A percentile compares a stretch with the other conserved stretches of the same genome.
Conservation (phyloP, 2,113 vertebrate genomes). For the Campylomormyrus numenius region DNA sequence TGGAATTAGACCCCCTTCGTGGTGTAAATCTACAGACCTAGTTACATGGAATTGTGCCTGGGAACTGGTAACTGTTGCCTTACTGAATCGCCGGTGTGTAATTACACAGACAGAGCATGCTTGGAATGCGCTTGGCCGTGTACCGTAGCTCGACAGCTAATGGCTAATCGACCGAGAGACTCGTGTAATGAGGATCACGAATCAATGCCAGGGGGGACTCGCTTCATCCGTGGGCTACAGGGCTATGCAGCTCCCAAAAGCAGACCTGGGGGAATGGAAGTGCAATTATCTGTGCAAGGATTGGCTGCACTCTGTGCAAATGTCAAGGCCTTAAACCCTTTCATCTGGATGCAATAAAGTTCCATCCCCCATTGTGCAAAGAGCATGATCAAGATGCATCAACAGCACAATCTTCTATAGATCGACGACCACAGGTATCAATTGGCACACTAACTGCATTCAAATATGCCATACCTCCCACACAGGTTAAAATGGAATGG, state of each 20-base stretch:
- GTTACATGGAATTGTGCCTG: background rate
- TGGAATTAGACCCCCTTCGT: background rate
- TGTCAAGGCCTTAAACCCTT: background rate
- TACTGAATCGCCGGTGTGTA: background rate
- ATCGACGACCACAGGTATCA: background rate
- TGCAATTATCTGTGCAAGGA: constrained; percentile 18
- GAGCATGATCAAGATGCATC: background rate
- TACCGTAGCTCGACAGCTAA: constrained; percentile 17
- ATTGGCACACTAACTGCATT: background rate
- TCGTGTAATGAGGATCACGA: constrained; percentile 28
- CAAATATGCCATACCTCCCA: background rate
- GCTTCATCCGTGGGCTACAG: background rate
- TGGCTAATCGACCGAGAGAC: constrained; percentile 20
- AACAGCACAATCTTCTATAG: background rate
- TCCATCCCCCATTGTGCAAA: background rate
- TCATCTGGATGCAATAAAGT: background rate
- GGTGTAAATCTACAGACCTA: background rate
- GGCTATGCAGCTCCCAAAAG: constrained; percentile 14
- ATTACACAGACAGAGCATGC: constrained; percentile 26
- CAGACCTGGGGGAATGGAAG: background rate
- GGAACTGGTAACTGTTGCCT: background rate
- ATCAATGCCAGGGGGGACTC: constrained; percentile 34
- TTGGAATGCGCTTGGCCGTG: background rate
- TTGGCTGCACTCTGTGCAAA: background rate
- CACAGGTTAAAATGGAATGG: background rate